Evolutionary conservation across 1,140 invertebrate species (phyloP).

Genomic region (Bombus superbus): DNA sequence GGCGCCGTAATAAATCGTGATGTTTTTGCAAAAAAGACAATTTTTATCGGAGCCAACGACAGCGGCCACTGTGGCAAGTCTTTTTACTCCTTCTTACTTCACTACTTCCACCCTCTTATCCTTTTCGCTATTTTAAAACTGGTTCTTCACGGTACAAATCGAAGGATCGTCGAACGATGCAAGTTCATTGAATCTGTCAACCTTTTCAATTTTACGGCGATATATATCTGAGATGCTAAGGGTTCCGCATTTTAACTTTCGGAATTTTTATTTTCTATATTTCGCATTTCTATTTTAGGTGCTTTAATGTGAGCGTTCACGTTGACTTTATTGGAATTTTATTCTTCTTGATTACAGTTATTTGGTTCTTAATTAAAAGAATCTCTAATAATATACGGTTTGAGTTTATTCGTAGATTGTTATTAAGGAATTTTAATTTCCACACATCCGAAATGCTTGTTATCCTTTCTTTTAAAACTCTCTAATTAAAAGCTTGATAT

Average conservation of each 20-base stretch:
- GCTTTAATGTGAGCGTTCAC: background rate
- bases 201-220: background rate
- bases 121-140: constrained; percentile 19
- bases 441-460: too few species aligned
- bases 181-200: constrained; percentile 7
- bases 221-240: background rate
- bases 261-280: background rate
- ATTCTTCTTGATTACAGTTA: too few species aligned
- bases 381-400: background rate
- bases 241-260: too few species aligned
- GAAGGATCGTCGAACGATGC: constrained; percentile 7
- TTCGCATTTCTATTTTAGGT: background rate
- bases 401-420: background rate
- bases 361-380: too few species aligned
- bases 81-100: constrained; percentile 15
- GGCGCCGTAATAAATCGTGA: constrained; percentile 57
- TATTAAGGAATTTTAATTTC: too few species aligned
- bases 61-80: background rate
- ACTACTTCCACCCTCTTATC: too few species aligned
- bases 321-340: background rate
- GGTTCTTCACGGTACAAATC: constrained; percentile 23
- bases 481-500: too few species aligned
- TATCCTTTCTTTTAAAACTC: too few species aligned
- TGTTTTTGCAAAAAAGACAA: constrained; percentile 38
- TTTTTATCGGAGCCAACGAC: constrained; percentile 28